A percentile compares a stretch with the other conserved stretches of the same genome.
These are phyloP conservation scores for Matsumyia berberina DNA, from an alignment of 2,888 invertebrate species.

Conservation along the genomic window DNA sequence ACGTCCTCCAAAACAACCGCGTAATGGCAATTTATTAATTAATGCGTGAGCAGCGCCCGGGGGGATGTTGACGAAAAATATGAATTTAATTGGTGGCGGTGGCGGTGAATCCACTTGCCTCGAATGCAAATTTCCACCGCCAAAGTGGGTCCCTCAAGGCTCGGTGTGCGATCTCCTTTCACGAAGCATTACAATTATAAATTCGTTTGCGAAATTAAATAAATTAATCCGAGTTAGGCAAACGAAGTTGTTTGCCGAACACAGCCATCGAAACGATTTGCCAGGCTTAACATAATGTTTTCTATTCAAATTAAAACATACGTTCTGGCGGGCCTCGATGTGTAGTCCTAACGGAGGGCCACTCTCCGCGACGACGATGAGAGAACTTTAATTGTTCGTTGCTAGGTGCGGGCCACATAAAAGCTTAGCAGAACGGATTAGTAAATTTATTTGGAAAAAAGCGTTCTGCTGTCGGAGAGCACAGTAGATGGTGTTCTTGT, in stretches of 20 bases:
- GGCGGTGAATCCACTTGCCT: conserved; percentile 64
- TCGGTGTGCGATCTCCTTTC: conserved; percentile 25
- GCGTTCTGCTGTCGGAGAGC: conserved; percentile 3
- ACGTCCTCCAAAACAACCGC: conserved; percentile 61
- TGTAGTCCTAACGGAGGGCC: neutral
- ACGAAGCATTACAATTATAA: conserved; percentile 62
- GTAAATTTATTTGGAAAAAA: conserved; percentile 57
- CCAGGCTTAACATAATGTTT: conserved; percentile 67
- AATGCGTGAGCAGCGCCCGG: conserved; percentile 11
- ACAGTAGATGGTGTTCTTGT: conserved; percentile 51
- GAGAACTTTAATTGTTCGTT: conserved; percentile 40
- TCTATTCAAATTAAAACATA: conserved; percentile 51
- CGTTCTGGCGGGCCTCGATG: conserved; percentile 2
- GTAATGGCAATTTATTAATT: conserved; percentile 73
- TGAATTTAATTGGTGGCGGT: conserved; percentile 55
- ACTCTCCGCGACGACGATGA: conserved; percentile 18
- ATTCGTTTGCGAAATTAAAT: conserved; percentile 76
- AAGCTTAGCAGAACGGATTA: conserved; percentile 70
- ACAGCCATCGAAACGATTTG: conserved; percentile 32
- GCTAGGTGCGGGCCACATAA: conserved; percentile 14
- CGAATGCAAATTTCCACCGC: conserved; percentile 63
- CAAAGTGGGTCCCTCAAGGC: conserved; percentile 24
- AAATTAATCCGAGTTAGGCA: conserved; percentile 76
- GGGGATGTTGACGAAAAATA: conserved; percentile 41
- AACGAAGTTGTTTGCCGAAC: conserved; percentile 55